Evolutionary conservation across 1,140 invertebrate genomes (phyloP).

Genomic region (Papilio xuthus): DNA sequence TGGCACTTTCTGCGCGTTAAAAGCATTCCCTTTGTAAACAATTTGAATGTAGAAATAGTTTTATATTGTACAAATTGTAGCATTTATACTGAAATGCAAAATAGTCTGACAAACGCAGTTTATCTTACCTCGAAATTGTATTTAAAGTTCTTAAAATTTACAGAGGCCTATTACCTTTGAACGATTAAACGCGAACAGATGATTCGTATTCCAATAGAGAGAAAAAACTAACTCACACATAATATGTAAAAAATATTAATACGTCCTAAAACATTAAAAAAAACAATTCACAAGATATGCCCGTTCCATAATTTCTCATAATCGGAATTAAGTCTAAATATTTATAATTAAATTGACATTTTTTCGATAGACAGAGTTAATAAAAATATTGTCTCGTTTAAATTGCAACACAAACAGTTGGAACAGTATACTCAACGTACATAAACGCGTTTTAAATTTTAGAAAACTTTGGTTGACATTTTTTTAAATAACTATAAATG

Average conservation of each 20-base stretch:
- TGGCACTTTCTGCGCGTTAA: conserved; percentile 12
- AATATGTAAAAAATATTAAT: neutral
- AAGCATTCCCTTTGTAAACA: conserved; percentile 33
- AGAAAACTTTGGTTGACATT: neutral
- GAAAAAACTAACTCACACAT: neutral
- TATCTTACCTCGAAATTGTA: conserved; percentile 18
- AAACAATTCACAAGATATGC: no score
- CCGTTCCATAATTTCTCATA: no score
- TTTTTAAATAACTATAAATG: conserved; percentile 20
- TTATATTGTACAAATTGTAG: conserved; percentile 58
- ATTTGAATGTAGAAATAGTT: conserved; percentile 34
- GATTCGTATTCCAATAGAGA: neutral
- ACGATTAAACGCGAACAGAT: neutral
- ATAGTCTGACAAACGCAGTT: conserved; percentile 44
- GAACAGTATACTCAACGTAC: neutral
- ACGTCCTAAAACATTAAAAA: neutral
- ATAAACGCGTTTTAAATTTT: neutral
- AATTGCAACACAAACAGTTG: conserved; percentile 7
- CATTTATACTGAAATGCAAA: conserved; percentile 52
- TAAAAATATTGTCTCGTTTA: neutral
- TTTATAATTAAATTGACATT: neutral
- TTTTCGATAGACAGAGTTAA: neutral
- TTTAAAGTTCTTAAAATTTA: neutral
- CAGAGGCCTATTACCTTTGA: neutral
- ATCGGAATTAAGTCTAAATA: neutral